Conservation (phyloP, 2,797 vertebrate species). For the Galago senegalensis region DNA sequence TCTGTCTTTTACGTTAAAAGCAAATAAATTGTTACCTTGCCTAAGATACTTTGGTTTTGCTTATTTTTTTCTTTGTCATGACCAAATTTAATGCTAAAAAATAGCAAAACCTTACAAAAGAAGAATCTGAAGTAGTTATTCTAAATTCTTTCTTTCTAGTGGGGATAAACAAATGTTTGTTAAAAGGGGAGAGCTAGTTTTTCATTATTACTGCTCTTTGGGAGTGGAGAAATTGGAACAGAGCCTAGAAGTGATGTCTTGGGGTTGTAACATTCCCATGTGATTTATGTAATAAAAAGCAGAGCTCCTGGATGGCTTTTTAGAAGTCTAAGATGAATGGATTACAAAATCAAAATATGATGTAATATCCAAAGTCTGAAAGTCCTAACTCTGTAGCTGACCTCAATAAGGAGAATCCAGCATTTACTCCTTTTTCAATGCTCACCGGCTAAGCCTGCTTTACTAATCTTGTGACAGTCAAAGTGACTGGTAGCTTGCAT, state of each 20-base stretch:
- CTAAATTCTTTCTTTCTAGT: background rate
- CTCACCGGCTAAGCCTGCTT: background rate
- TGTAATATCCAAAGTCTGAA: background rate
- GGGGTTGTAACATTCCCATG: conserved; percentile 45
- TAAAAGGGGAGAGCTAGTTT: conserved; percentile 35
- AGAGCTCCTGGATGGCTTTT: conserved; percentile 45
- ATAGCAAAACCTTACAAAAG: background rate
- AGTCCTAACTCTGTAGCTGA: background rate
- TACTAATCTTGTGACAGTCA: background rate
- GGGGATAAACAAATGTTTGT: conserved; percentile 8
- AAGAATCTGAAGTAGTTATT: conserved; percentile 32
- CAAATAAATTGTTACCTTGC: background rate
- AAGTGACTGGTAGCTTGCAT: background rate
- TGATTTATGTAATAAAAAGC: conserved; percentile 59
- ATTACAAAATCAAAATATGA: conserved; percentile 26
- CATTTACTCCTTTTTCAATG: background rate
- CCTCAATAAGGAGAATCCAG: background rate
- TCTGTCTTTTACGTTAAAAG: background rate
- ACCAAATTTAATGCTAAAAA: background rate
- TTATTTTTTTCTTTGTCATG: background rate
- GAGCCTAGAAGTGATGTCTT: conserved; percentile 60
- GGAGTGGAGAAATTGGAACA: conserved; percentile 27
- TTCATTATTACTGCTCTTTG: conserved; percentile 59
- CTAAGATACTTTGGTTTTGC: background rate
- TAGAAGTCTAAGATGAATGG: conserved; percentile 62